Conservation (phyloP, 2,797 vertebrate species). For the Nyctalus aviator region DNA sequence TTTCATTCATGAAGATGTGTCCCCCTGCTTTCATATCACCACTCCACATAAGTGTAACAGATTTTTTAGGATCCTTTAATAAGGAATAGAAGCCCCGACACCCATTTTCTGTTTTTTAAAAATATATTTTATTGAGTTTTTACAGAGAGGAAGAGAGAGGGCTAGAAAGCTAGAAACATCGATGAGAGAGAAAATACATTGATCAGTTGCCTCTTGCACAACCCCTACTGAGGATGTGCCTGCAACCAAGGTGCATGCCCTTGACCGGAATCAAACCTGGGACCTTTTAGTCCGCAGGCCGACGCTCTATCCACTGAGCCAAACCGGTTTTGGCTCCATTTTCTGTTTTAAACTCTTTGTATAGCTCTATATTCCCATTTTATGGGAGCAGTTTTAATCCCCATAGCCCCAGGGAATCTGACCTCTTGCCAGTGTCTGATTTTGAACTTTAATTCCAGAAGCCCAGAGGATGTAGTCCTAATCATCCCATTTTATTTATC, state of each 20-base stretch:
- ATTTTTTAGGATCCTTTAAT: background rate
- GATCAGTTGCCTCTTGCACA: too few species aligned
- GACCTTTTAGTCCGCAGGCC: too few species aligned
- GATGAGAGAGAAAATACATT: too few species aligned
- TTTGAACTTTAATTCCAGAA: conserved; percentile 25
- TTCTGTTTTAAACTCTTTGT: background rate
- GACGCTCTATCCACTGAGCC: too few species aligned
- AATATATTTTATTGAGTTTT: too few species aligned
- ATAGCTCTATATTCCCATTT: background rate
- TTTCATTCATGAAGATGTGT: background rate
- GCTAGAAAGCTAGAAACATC: too few species aligned
- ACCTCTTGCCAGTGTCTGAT: background rate
- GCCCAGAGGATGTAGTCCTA: background rate
- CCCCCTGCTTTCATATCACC: background rate
- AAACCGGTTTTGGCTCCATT: too few species aligned
- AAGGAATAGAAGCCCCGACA: background rate
- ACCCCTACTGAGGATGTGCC: too few species aligned
- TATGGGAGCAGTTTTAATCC: background rate
- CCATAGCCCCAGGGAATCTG: background rate
- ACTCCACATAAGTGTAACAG: background rate
- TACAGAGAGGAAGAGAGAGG: too few species aligned
- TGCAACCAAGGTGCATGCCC: too few species aligned
- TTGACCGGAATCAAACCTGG: too few species aligned
- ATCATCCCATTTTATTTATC: background rate
- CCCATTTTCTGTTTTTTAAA: background rate